These are phyloP conservation scores for Toxonevra muliebris DNA, from an alignment of 2,888 invertebrate species.

Conservation along the genomic window DNA sequence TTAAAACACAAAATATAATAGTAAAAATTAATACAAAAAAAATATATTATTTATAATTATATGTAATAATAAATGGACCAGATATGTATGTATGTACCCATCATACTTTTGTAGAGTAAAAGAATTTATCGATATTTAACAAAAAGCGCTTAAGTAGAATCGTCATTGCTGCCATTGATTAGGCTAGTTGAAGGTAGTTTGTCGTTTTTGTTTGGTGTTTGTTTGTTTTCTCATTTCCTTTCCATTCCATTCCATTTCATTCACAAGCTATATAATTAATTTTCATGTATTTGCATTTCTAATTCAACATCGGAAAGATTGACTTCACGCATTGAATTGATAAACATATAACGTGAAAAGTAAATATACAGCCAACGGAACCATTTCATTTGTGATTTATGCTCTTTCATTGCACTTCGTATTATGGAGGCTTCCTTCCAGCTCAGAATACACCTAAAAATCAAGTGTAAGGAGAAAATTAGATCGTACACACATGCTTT, in stretches of 20 bases:
- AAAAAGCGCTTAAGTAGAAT: conserved; percentile 11
- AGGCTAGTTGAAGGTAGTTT: neutral
- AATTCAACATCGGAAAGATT: conserved; percentile 79
- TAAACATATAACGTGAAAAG: conserved; percentile 89
- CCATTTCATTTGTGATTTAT: conserved; percentile 95
- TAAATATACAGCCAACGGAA: conserved; percentile 88
- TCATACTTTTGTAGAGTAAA: neutral
- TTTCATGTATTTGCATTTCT: conserved; percentile 74
- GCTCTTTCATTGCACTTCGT: conserved; percentile 83
- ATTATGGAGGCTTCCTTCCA: conserved; percentile 71
- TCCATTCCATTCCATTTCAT: neutral
- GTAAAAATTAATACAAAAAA: too few relatives aligned
- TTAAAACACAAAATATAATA: too few relatives aligned
- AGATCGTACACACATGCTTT: too few relatives aligned
- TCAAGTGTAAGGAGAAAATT: conserved; percentile 1
- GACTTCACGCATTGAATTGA: conserved; percentile 85
- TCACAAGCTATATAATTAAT: conserved; percentile 38
- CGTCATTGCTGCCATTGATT: neutral
- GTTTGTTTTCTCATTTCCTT: conserved; percentile 15
- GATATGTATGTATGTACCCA: conserved; percentile 3
- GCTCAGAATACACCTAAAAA: conserved; percentile 73
- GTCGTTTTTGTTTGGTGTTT: conserved; percentile 16
- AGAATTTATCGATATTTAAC: neutral
- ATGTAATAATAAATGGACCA: conserved; percentile 11
- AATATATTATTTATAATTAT: neutral